Evolutionary conservation across 2,888 invertebrate species (phyloP).

Genomic region (Dolichomitus sp.): DNA sequence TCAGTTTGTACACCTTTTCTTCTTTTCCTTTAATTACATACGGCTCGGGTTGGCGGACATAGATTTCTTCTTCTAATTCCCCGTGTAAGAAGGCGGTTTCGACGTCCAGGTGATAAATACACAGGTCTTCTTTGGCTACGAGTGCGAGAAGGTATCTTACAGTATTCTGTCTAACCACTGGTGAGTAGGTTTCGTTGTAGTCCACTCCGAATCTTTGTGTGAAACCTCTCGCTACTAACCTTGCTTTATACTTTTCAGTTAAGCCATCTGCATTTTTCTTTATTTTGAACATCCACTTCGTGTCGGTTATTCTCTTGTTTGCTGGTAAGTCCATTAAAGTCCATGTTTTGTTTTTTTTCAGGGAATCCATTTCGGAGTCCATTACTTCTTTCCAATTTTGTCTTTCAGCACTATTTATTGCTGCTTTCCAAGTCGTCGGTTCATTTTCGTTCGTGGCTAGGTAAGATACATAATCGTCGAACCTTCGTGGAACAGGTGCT

Average conservation of each 20-base stretch:
- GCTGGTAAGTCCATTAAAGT: slow-evolving; percentile 56
- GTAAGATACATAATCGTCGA: background rate
- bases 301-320: slow-evolving; percentile 46
- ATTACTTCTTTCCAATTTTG: slow-evolving; percentile 62
- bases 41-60: too few species aligned
- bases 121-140: slow-evolving; percentile 67
- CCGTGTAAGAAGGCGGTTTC: too few species aligned
- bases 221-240: slow-evolving; percentile 70
- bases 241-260: slow-evolving; percentile 7
- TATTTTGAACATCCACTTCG: slow-evolving; percentile 66
- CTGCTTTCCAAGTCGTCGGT: slow-evolving; percentile 11
- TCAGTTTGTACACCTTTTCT: too few species aligned
- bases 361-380: slow-evolving; percentile 56
- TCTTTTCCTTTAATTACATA: too few species aligned
- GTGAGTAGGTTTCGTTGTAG: slow-evolving; percentile 74
- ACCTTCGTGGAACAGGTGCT: background rate
- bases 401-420: slow-evolving; percentile 13
- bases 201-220: slow-evolving; percentile 71
- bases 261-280: slow-evolving; percentile 54
- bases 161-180: slow-evolving; percentile 69
- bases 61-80: too few species aligned
- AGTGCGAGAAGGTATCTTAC: slow-evolving; percentile 72
- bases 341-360: slow-evolving; percentile 65
- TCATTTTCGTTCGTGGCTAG: background rate
- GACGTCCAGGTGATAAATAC: slow-evolving; percentile 60